Base-by-base conservation (phyloP, 64 coral and sea anemone genomes). In the Acropora tenuis region DNA sequence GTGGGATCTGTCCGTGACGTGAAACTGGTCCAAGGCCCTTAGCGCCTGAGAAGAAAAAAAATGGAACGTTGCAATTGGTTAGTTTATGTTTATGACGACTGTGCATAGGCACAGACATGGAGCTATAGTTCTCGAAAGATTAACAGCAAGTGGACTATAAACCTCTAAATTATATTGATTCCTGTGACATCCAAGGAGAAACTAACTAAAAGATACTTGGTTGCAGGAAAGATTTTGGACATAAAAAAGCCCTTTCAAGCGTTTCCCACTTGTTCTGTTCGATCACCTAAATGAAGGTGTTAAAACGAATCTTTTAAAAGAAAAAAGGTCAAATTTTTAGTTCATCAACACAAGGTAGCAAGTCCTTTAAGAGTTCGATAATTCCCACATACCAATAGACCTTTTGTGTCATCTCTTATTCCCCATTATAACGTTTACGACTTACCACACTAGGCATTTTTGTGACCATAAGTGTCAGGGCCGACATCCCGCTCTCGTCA, bases 381-480 rank as follows among this genome's bases (percentile, higher is more conserved):
- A 30, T 30, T 30, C 30, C 30, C 30, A 30, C 30, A 30, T 30
- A 30, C 30, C 30, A 30, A 30, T 16, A n/a, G 63, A 16, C 11
- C 17, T 13, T 16, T 68, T 16, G 63, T n/a, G 63, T 68, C 11
- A 3, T 13, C 12, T 13, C 11, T 68, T 3, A 11, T 4, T 9
- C 17, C 63, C 17, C 63, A 17, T 16, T 68, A 19, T 9, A 17
- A 16, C 41, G 12, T 43, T 43, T 3, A 12, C 8, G 9, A 91
- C 93, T 79, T 4, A 92, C 94, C 76, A 92, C 94, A 41, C 86
- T 88, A 3, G 95, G 95, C 87, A 97, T 93, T 77, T 88, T 86
- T 52, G 83, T 67, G 43, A 97, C 89, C 50, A 97, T 74, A 42
- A 90, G 85, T 6, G 92, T 85, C 4, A 97, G 69, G 1, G 88